phyloP scores from a whole-genome alignment of 2,888 invertebrate genomes.

The Lymantria dispar region DNA sequence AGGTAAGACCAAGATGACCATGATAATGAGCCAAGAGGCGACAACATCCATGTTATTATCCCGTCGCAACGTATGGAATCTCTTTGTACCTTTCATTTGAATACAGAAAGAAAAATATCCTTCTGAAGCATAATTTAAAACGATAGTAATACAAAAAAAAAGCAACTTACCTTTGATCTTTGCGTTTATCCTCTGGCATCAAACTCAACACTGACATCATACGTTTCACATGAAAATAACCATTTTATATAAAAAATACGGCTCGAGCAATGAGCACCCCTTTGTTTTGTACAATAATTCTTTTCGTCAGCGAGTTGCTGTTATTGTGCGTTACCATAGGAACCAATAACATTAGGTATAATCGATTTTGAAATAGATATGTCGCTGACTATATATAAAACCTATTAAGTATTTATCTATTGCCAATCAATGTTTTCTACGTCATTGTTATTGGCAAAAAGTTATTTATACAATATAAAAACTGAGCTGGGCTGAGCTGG shows the following conservation, averaged over 20 bases:
- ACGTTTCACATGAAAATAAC: constrained; percentile 36
- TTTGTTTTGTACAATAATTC: constrained; percentile 37
- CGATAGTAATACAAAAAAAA: background rate
- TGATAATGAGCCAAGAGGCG: too few species aligned
- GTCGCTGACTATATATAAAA: constrained; percentile 21
- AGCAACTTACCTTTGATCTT: constrained; percentile 52
- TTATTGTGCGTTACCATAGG: constrained; percentile 51
- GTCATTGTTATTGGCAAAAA: constrained; percentile 8
- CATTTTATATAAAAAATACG: constrained; percentile 54
- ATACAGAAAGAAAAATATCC: too few species aligned
- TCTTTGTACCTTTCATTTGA: too few species aligned
- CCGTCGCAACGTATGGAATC: too few species aligned
- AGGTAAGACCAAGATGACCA: too few species aligned
- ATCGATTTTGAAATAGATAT: constrained; percentile 51
- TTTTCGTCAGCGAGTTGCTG: constrained; percentile 43
- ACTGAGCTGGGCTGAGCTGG: too few species aligned
- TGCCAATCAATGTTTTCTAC: background rate
- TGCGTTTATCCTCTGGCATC: constrained; percentile 73
- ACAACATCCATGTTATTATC: too few species aligned
- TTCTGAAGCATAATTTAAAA: background rate
- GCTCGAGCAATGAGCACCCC: constrained; percentile 37
- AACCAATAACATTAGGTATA: constrained; percentile 55
- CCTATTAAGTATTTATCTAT: background rate
- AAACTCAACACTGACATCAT: constrained; percentile 78
- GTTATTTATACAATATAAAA: too few species aligned